Evolutionary conservation across 2,888 invertebrate genomes (phyloP).

Genomic region (Electrophaes corylata): DNA sequence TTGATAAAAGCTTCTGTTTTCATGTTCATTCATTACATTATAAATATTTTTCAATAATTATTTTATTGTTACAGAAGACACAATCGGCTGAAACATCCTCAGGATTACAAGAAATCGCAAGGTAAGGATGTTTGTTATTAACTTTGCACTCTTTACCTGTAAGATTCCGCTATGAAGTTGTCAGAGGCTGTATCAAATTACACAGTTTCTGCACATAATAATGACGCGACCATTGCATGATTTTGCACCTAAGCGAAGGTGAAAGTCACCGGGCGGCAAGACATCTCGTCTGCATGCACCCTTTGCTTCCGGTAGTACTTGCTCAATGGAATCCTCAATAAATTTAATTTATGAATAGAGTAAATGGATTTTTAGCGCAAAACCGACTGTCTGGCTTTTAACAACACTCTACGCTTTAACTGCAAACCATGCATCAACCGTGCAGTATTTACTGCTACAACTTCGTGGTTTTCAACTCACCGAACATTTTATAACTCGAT

Average conservation of each 20-base stretch:
- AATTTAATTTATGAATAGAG: slow-evolving; percentile 53
- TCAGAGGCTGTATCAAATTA: slow-evolving; percentile 31
- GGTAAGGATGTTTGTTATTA: slow-evolving; percentile 43
- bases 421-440: slow-evolving; percentile 43
- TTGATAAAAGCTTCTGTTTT: neutral
- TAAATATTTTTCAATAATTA: neutral
- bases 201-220: slow-evolving; percentile 41
- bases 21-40: neutral
- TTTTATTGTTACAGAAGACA: slow-evolving; percentile 19
- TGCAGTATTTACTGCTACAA: slow-evolving; percentile 47
- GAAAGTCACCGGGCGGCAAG: slow-evolving; percentile 56
- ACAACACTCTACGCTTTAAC: slow-evolving; percentile 35
- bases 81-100: neutral
- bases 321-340: slow-evolving; percentile 47
- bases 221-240: slow-evolving; percentile 55
- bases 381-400: slow-evolving; percentile 37
- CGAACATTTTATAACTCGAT: slow-evolving; percentile 19
- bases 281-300: slow-evolving; percentile 56
- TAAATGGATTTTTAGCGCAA: slow-evolving; percentile 46
- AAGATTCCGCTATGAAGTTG: slow-evolving; percentile 25
- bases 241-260: slow-evolving; percentile 58
- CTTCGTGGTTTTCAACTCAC: slow-evolving; percentile 52
- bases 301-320: slow-evolving; percentile 46
- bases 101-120: slow-evolving; percentile 40
- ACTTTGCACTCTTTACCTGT: neutral